Conservation (phyloP, 2,797 vertebrate genomes). For the Sebastolobus alascanus region DNA sequence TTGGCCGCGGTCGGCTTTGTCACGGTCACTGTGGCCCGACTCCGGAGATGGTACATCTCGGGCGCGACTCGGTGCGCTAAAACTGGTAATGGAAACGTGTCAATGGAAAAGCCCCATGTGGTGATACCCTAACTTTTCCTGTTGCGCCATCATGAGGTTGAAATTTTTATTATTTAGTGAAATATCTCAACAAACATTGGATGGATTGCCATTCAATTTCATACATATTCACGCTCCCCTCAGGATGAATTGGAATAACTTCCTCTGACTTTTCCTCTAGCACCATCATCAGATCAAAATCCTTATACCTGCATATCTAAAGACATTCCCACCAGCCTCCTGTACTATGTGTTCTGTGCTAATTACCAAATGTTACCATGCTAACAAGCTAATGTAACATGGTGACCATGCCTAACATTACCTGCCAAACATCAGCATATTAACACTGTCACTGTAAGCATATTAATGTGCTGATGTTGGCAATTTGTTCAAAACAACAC, state of each 20-base stretch:
- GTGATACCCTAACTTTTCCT: not conserved
- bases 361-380: not conserved
- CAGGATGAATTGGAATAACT: not conserved
- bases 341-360: not conserved
- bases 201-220: not conserved
- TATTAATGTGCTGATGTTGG: no score
- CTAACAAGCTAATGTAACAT: not conserved
- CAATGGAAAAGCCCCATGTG: no score
- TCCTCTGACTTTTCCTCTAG: not conserved
- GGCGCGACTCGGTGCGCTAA: no score
- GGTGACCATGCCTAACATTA: not conserved
- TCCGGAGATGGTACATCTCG: no score
- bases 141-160: not conserved
- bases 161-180: not conserved
- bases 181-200: not conserved
- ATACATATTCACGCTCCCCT: not conserved
- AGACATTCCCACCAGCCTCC: not conserved
- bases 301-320: not conserved
- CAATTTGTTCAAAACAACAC: no score
- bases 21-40: no score
- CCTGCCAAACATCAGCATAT: not conserved
- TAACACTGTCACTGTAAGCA: not conserved
- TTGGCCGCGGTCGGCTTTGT: no score
- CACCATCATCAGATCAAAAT: not conserved
- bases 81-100: no score